These are phyloP conservation scores for Cotesia vestalis DNA, from an alignment of 1,140 invertebrate genomes.

Conservation along the genomic window DNA sequence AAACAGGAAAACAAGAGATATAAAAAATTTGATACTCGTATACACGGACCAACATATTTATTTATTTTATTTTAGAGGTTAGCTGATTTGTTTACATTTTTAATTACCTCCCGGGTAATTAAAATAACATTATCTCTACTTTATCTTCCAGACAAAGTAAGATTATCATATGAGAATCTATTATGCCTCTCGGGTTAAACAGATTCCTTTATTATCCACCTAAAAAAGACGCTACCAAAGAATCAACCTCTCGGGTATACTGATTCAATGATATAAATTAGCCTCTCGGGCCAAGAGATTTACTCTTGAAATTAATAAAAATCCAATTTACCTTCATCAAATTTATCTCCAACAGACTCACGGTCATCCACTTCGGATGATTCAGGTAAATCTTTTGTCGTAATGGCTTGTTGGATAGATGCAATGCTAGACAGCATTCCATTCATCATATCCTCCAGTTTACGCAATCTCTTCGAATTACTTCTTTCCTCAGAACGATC, in stretches of 20 bases:
- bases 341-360: background rate
- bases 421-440: slow-evolving; percentile 4
- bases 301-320: background rate
- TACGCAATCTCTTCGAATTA: slow-evolving; percentile 2
- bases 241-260: slow-evolving; percentile 14
- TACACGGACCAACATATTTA: slow-evolving; percentile 4
- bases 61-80: slow-evolving; percentile 3
- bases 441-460: slow-evolving; percentile 1
- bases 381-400: background rate
- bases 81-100: background rate
- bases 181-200: slow-evolving; percentile 11
- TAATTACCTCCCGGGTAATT: slow-evolving; percentile 8
- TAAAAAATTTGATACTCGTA: slow-evolving; percentile 2
- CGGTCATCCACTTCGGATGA: background rate
- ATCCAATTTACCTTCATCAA: slow-evolving; percentile 13
- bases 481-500: slow-evolving; percentile 2
- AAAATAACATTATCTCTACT: background rate
- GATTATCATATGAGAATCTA: slow-evolving; percentile 7
- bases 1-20: background rate
- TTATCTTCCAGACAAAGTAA: slow-evolving; percentile 12
- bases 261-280: slow-evolving; percentile 10
- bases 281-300: slow-evolving; percentile 10
- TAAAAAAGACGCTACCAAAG: slow-evolving; percentile 3
- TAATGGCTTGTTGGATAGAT: slow-evolving; percentile 8
- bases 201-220: background rate